Conservation (phyloP, 2,797 vertebrate genomes). For the Mastacembelus armatus region DNA sequence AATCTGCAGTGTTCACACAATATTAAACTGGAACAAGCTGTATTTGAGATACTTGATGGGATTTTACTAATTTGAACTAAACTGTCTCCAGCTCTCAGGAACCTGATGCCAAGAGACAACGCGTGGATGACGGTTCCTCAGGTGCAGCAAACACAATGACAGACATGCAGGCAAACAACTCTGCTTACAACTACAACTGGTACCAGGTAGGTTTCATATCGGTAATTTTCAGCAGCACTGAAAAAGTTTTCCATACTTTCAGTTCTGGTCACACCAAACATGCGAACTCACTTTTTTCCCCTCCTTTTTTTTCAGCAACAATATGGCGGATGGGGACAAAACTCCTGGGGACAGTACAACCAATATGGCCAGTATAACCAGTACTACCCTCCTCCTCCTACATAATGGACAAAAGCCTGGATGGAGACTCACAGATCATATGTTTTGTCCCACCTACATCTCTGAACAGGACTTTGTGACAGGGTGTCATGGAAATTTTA, state of each 20-base stretch:
- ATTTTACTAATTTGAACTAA: constrained; percentile 2
- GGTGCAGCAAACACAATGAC: constrained; percentile 82
- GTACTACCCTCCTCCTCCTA: constrained; percentile 95
- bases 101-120: constrained; percentile 92
- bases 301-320: constrained; percentile 70
- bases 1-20: not conserved
- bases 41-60: not conserved
- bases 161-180: constrained; percentile 90
- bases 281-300: not conserved
- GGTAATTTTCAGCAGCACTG: too few relatives aligned
- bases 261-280: not conserved
- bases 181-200: constrained; percentile 98
- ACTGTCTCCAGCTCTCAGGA: constrained; percentile 87
- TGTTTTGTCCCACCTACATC: constrained; percentile 48
- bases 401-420: constrained; percentile 82
- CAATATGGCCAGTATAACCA: constrained; percentile 91
- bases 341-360: constrained; percentile 91
- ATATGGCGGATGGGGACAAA: constrained; percentile 92
- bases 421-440: constrained; percentile 50
- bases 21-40: too few relatives aligned
- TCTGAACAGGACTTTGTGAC: constrained; percentile 41
- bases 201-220: constrained; percentile 97
- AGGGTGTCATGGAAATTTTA: constrained; percentile 46
- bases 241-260: not conserved
- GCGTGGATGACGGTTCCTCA: constrained; percentile 84